Evolutionary conservation across 2,113 vertebrate genomes (phyloP).

Genomic region (Oxyruncus cristatus): DNA sequence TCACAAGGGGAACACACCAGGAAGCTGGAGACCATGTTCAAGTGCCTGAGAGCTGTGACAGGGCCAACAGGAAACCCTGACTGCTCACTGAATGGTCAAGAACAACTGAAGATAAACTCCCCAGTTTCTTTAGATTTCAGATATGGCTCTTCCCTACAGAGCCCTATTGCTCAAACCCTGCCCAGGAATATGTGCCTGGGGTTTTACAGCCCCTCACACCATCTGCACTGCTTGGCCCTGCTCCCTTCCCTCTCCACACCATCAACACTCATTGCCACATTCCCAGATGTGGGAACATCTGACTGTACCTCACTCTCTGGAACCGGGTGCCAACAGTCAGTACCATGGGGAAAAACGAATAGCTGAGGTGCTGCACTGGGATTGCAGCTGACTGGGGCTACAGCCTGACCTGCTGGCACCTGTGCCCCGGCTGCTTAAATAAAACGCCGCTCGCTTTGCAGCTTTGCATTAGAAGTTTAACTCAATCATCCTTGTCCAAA

Average conservation of each 20-base stretch:
- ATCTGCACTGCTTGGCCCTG: background rate
- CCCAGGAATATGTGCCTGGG: background rate
- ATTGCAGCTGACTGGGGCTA: background rate
- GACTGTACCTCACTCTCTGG: background rate
- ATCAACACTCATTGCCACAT: fast-evolving
- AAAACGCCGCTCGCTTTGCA: background rate
- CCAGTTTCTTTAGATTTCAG: background rate
- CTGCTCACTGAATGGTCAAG: background rate
- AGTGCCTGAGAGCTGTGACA: background rate
- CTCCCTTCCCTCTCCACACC: background rate
- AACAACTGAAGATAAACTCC: background rate
- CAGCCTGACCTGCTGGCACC: background rate
- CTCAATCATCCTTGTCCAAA: background rate
- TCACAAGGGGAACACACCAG: background rate
- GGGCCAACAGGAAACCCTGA: background rate
- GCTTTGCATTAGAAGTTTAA: background rate
- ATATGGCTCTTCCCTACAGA: background rate
- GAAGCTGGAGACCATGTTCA: background rate
- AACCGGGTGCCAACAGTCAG: background rate
- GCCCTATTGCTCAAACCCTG: background rate
- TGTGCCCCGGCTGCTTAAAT: background rate
- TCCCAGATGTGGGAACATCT: background rate
- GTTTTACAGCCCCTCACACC: background rate
- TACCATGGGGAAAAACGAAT: fast-evolving
- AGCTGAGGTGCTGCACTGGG: background rate